Base-by-base conservation (phyloP, 2,797 vertebrate species). In the Takifugu ocellatus region DNA sequence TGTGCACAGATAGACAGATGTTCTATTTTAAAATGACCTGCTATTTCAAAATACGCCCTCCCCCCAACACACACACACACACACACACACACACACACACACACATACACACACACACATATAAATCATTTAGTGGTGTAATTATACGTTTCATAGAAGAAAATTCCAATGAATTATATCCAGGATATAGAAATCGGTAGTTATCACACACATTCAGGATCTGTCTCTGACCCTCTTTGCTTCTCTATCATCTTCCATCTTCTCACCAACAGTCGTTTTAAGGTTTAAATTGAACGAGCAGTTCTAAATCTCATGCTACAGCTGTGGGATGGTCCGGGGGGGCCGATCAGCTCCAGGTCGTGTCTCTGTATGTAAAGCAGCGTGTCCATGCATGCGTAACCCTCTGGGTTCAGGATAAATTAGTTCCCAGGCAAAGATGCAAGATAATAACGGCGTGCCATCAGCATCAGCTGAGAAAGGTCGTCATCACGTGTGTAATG, bases 271-370 rank as follows among this genome's bases (percentile, higher is more conserved):
- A 16, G 53, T 74, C 48, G 54, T 44, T 63, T 17, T 36, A 70
- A 52, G 54, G 62, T 63, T 70, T 70, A 72, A 78, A 78, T 55
- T 42, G 48, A 45, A 71, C 51, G 63, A 72, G 17, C 43, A 31
- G 63, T 72, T 64, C 25, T 68, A 66, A 70, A 74, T 68, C 59
- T 70, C 42, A 44, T 10, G 21, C 55, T 51, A 62, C 43, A 59
- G 54, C 59, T 61, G 70, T 25, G 51, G 71, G 68, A 79, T 72
- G 68, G 59, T 61, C 58, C 63, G 3, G 5, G 62, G 73, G 74
- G 72, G 52, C 25, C 49, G 44, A 15, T 39, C 31, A 53, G 56
- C 65, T 64, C 56, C 45, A 59, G 25, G 16, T 53, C 74, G 63
- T 51, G 58, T 63, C 26, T 39, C 36, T 25, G 21, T 33, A 59